A percentile compares a stretch with the other conserved stretches of the same genome.
phyloP scores from a whole-genome alignment of 2,888 invertebrate genomes.

The Bellardia bayeri region DNA sequence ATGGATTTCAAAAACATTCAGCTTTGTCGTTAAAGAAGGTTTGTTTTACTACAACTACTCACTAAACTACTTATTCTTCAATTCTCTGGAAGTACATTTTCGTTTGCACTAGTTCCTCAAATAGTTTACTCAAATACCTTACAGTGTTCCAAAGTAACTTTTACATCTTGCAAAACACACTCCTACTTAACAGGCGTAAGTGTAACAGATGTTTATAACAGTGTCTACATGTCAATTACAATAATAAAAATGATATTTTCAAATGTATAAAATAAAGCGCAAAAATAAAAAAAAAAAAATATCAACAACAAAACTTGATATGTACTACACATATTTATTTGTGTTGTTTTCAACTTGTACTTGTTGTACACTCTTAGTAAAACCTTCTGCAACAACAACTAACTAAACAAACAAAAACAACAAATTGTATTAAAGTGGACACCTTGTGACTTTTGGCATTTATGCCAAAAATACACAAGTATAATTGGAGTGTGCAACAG shows the following conservation, averaged over 20 bases:
- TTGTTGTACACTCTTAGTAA: conserved; percentile 24
- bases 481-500: neutral
- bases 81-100: too few relatives aligned
- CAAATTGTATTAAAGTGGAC: conserved; percentile 48
- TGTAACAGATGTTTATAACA: conserved; percentile 72
- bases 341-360: conserved; percentile 22
- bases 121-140: conserved; percentile 6
- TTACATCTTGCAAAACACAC: neutral
- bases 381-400: conserved; percentile 15
- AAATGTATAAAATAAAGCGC: conserved; percentile 56
- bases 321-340: neutral
- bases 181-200: conserved; percentile 38
- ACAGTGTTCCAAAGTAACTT: neutral
- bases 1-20: too few relatives aligned
- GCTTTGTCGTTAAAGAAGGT: too few relatives aligned
- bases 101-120: too few relatives aligned
- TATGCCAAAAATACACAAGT: conserved; percentile 46
- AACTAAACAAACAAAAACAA: conserved; percentile 6
- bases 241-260: conserved; percentile 60
- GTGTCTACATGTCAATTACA: conserved; percentile 72
- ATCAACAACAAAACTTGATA: conserved; percentile 13
- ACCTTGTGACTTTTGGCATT: conserved; percentile 58
- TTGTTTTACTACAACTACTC: too few relatives aligned
- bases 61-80: too few relatives aligned
- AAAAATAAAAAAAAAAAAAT: conserved; percentile 40